A percentile compares a stretch with the other conserved stretches of the same genome.
These are phyloP conservation scores for Pseudopodoces humilis DNA, from an alignment of 2,113 vertebrate genomes.

Conservation along the genomic window DNA sequence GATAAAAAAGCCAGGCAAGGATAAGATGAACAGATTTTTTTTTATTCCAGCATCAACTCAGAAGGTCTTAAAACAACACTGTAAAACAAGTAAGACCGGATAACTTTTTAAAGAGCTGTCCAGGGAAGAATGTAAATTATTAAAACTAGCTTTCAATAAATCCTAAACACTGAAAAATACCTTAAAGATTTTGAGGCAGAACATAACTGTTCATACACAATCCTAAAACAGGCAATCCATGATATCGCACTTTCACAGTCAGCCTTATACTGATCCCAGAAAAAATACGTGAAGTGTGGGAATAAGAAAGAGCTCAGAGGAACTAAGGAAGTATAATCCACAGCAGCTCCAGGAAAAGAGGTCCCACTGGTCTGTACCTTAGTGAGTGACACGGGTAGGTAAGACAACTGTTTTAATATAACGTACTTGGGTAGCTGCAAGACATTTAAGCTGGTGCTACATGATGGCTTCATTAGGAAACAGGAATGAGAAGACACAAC, in stretches of 20 bases:
- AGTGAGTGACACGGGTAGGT: rapidly evolving
- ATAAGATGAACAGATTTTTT: background rate
- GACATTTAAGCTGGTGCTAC: background rate
- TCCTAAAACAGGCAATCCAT: background rate
- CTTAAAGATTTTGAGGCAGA: background rate
- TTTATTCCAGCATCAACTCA: background rate
- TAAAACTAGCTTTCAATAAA: background rate
- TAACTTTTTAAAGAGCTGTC: background rate
- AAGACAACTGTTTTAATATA: background rate
- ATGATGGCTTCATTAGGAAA: background rate
- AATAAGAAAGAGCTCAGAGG: background rate
- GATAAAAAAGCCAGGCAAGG: background rate
- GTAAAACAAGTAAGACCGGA: background rate
- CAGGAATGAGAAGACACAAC: background rate
- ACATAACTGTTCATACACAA: background rate
- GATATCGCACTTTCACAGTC: background rate
- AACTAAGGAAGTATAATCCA: background rate
- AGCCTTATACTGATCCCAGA: background rate
- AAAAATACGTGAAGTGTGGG: background rate
- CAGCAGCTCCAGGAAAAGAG: background rate
- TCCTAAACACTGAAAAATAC: background rate
- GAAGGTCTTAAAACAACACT: background rate
- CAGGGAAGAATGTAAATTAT: background rate
- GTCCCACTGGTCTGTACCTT: background rate
- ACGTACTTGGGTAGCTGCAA: background rate